These are phyloP conservation scores for Microplitis mediator DNA, from an alignment of 1,140 invertebrate genomes.

Conservation along the genomic window DNA sequence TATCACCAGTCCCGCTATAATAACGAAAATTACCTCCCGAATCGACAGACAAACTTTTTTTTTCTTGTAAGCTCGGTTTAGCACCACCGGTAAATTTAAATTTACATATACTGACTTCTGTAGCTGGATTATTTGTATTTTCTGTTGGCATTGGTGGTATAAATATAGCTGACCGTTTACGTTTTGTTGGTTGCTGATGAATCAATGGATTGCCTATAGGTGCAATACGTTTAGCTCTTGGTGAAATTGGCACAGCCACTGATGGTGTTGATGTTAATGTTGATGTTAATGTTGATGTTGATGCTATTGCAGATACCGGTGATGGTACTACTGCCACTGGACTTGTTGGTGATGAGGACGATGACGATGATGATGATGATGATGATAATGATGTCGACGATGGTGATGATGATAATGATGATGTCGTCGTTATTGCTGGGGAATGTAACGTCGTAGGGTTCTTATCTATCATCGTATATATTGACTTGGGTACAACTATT, in stretches of 20 bases:
- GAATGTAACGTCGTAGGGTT: too few species aligned
- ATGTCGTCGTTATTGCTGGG: too few species aligned
- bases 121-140: conserved; percentile 74
- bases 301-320: conserved; percentile 31
- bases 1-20: conserved; percentile 76
- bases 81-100: conserved; percentile 91
- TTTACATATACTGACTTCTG: conserved; percentile 88
- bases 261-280: too few species aligned
- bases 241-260: conserved; percentile 41
- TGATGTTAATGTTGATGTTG: too few species aligned
- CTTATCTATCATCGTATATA: too few species aligned
- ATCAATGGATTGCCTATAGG: conserved; percentile 38
- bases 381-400: too few species aligned
- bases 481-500: conserved; percentile 47
- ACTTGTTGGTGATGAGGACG: conserved; percentile 28
- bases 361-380: too few species aligned
- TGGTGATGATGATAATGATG: too few species aligned
- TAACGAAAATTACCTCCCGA: conserved; percentile 85
- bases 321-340: conserved; percentile 1
- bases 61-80: conserved; percentile 84
- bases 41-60: conserved; percentile 88
- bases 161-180: conserved; percentile 80
- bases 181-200: conserved; percentile 64
- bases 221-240: conserved; percentile 50
- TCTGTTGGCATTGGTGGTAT: conserved; percentile 79